phyloP scores from a whole-genome alignment of 1,140 invertebrate species.

The Drosophila obscura region DNA sequence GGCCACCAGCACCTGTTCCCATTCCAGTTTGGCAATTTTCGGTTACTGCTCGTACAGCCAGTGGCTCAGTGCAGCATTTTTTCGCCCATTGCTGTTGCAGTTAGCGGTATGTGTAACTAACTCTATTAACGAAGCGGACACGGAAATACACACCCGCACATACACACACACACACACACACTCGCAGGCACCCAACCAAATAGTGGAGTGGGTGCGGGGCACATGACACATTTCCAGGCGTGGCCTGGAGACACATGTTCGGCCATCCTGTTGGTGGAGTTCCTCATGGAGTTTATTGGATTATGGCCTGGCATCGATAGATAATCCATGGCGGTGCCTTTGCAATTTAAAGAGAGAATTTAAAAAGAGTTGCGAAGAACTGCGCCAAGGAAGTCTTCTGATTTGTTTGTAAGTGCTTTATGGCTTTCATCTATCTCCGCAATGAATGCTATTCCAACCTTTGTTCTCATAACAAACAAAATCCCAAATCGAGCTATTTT shows the following conservation, averaged over 20 bases:
- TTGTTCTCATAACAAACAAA: too few species aligned
- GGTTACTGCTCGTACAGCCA: conserved; percentile 9
- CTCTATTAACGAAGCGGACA: conserved; percentile 82
- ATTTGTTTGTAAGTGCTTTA: too few species aligned
- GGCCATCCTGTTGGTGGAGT: conserved; percentile 14
- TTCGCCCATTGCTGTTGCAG: conserved; percentile 38
- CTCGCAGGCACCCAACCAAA: too few species aligned
- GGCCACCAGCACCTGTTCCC: conserved; percentile 23
- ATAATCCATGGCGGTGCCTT: too few species aligned
- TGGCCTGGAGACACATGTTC: conserved; percentile 50
- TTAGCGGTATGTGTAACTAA: conserved; percentile 73
- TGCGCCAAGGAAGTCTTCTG: too few species aligned
- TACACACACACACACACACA: conserved; percentile 8
- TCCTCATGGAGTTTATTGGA: neutral
- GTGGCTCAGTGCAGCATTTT: conserved; percentile 53
- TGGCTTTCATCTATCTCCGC: too few species aligned
- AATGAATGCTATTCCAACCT: too few species aligned
- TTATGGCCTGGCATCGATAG: too few species aligned
- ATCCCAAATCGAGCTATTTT: too few species aligned
- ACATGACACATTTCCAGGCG: conserved; percentile 21
- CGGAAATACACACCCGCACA: conserved; percentile 57
- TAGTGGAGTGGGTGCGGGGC: neutral
- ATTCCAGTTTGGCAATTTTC: conserved; percentile 38
- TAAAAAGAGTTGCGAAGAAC: too few species aligned
- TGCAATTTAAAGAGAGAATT: too few species aligned